Evolutionary conservation across 1,140 invertebrate species (phyloP).

Genomic region (Holotrichia oblita): DNA sequence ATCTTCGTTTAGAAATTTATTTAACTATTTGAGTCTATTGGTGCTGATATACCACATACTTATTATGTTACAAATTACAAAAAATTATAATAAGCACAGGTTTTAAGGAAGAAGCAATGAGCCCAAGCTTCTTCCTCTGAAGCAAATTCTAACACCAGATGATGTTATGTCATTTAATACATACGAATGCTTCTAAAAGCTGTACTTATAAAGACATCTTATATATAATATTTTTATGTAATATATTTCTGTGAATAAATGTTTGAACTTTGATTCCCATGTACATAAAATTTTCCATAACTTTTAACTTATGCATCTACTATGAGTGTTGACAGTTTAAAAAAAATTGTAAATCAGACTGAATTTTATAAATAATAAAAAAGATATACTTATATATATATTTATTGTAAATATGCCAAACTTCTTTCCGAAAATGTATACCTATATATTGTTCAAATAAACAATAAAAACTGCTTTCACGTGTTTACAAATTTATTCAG

Average conservation of each 20-base stretch:
- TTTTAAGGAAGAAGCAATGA: slow-evolving; percentile 32
- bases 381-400: slow-evolving; percentile 2
- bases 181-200: slow-evolving; percentile 22
- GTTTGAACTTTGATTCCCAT: too few relatives aligned
- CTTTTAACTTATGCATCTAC: background rate
- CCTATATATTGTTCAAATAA: slow-evolving; percentile 31
- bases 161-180: background rate
- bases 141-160: background rate
- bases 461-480: background rate
- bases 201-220: background rate
- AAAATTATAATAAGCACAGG: background rate
- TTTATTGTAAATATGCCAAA: slow-evolving; percentile 28
- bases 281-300: slow-evolving; percentile 11
- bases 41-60: too few relatives aligned
- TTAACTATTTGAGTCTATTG: background rate
- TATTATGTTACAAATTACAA: background rate
- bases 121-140: slow-evolving; percentile 18
- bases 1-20: background rate
- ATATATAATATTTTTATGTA: slow-evolving; percentile 7
- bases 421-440: background rate
- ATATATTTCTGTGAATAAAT: slow-evolving; percentile 3
- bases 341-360: slow-evolving; percentile 33
- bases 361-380: slow-evolving; percentile 15
- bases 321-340: background rate
- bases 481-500: slow-evolving; percentile 4